These are phyloP conservation scores for Himalopsyche kuldschensis DNA, from an alignment of 2,888 invertebrate genomes.

Conservation along the genomic window DNA sequence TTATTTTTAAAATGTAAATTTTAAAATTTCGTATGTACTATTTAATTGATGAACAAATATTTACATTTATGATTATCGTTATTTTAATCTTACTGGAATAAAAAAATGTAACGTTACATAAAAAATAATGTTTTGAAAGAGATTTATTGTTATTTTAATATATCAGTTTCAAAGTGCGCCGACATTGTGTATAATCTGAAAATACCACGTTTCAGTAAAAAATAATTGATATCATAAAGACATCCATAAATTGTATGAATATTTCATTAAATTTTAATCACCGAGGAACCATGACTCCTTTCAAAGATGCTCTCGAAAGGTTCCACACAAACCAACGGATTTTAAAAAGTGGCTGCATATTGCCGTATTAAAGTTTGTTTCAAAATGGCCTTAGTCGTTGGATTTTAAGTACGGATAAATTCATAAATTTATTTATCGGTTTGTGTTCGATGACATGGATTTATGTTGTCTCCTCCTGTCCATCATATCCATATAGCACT, in stretches of 20 bases:
- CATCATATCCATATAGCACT: too few species aligned
- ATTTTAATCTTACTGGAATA: too few species aligned
- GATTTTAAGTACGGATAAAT: too few species aligned
- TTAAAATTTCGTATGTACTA: too few species aligned
- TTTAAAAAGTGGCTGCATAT: neutral
- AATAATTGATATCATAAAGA: neutral
- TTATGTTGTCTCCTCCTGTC: too few species aligned
- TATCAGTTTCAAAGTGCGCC: neutral
- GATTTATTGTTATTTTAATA: neutral
- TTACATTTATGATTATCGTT: too few species aligned
- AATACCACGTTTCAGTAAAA: constrained; percentile 5
- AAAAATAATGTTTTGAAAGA: neutral
- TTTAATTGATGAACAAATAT: too few species aligned
- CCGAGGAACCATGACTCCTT: neutral
- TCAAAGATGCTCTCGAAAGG: neutral
- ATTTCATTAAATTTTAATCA: constrained; percentile 10
- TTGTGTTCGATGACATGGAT: too few species aligned
- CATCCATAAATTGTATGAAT: constrained; percentile 7
- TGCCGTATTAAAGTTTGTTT: too few species aligned
- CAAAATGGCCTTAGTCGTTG: too few species aligned
- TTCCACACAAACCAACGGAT: neutral
- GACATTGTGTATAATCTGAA: neutral
- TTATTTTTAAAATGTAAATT: too few species aligned
- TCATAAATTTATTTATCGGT: too few species aligned
- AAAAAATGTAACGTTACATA: neutral